These are phyloP conservation scores for Oxyura jamaicensis DNA, from an alignment of 2,113 vertebrate genomes.

Conservation along the genomic window DNA sequence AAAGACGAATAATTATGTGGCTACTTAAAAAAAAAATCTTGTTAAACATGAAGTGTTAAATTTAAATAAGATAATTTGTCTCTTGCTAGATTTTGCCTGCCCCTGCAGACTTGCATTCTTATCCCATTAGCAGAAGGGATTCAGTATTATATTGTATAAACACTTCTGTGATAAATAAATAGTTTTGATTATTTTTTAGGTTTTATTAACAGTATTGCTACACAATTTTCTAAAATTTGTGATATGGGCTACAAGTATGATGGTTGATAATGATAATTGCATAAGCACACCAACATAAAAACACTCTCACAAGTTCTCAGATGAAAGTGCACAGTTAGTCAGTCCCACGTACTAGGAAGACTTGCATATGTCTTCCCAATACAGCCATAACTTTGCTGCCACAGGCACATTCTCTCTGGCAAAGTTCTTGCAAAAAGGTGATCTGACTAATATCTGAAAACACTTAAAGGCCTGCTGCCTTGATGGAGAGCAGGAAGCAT, in stretches of 20 bases:
- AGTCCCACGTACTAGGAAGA: neutral
- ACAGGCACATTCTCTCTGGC: constrained; percentile 18
- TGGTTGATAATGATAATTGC: neutral
- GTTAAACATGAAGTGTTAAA: neutral
- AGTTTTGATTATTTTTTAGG: neutral
- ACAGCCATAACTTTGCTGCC: constrained; percentile 25
- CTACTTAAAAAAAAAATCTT: neutral
- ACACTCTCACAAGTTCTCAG: neutral
- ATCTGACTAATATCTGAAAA: constrained; percentile 74
- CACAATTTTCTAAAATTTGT: neutral
- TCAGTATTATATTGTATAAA: neutral
- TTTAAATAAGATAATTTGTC: neutral
- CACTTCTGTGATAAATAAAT: neutral
- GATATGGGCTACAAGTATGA: neutral
- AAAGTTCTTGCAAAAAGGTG: constrained; percentile 44
- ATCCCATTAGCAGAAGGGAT: neutral
- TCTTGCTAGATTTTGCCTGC: neutral
- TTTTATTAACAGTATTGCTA: neutral
- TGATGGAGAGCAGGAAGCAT: constrained; percentile 77
- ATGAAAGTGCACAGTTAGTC: neutral
- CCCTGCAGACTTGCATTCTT: neutral
- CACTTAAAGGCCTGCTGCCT: constrained; percentile 46
- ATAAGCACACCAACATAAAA: neutral
- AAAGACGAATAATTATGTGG: neutral
- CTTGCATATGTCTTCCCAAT: neutral